Base-by-base conservation (phyloP, 2,888 invertebrate species). In the Caenorhabditis becei region DNA sequence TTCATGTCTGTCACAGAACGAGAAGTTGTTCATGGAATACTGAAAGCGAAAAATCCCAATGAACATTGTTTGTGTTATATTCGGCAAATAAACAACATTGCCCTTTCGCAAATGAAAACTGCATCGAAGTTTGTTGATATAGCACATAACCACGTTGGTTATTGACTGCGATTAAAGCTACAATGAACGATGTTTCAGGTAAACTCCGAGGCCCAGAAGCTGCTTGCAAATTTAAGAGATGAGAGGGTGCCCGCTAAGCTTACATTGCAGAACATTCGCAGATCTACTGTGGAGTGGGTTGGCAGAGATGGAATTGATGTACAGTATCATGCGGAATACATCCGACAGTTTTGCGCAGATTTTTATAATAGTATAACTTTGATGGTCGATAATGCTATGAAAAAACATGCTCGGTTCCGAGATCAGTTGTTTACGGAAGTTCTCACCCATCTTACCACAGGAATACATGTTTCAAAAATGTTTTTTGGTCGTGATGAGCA, bases 1-100 rank as follows among this genome's bases (percentile, higher is more conserved):
- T 97, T 97, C 91, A 98, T 98, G 97, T 97, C 97, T 7, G 98
- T 98, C 26, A 99, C 98, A 1, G 98, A 98, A 93, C 93, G 97
- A 54, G 98, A 99, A 93, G 97, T 99, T 0, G 97, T 97, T 87
- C 96, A 97, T 90, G 98, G 98, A 0, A 94, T 98, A 5, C 92
- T 99, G 20, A 95, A 95, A 90, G 97, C 97, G 0, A 95, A 95
- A 91, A 96, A 97, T 91, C 96, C 87, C 20, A 89, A 88, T 95
- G 97, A 97, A 90, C 97, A 97, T 92, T 96, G 97, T 89, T 93
- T 98, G 53, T 97, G 97, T 0, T 98, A 97, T 92, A 91, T 93
- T 37, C 59, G 85, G 44, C 96, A 97, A 92, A 97, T 99, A 91
- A 96, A 97, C 92, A 97, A 97, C 91, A 97, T 99, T 78, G 97